These are phyloP conservation scores for Urosaurus nigricauda DNA, from an alignment of 2,797 vertebrate genomes.

Conservation along the genomic window DNA sequence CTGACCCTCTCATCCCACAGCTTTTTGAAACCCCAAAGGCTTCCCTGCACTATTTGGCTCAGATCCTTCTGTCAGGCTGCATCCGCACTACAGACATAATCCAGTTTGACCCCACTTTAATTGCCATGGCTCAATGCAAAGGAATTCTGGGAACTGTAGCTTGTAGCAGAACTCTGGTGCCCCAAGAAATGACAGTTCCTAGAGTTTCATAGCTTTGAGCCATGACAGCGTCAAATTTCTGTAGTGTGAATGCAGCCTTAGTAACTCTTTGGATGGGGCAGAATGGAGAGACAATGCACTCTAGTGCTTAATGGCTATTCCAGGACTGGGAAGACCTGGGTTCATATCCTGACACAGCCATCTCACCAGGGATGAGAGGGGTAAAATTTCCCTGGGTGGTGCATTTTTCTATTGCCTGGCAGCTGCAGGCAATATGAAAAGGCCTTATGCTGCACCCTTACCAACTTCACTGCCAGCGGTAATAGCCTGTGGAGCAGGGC, in stretches of 20 bases:
- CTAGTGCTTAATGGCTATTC: background rate
- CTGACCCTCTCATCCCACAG: fast-evolving
- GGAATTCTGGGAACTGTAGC: too few species aligned
- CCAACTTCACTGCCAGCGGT: background rate
- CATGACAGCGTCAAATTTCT: too few species aligned
- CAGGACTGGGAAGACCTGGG: background rate
- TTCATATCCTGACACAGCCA: background rate
- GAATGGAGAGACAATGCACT: background rate
- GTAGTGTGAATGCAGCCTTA: too few species aligned
- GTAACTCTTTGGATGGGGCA: background rate
- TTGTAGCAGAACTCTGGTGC: too few species aligned
- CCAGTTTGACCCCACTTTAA: too few species aligned
- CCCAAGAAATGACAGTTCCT: too few species aligned
- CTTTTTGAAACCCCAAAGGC: background rate
- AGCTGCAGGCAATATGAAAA: background rate
- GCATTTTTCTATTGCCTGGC: background rate
- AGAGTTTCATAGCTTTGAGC: too few species aligned
- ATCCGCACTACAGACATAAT: too few species aligned
- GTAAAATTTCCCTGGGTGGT: background rate
- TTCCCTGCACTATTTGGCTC: background rate
- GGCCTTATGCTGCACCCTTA: background rate
- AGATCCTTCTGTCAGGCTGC: background rate
- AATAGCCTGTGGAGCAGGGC: background rate
- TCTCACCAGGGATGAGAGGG: background rate
- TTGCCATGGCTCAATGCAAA: too few species aligned